A percentile compares a stretch with the other conserved stretches of the same genome.
phyloP scores from a whole-genome alignment of 2,888 invertebrate genomes.

The Seira sanloemensis region DNA sequence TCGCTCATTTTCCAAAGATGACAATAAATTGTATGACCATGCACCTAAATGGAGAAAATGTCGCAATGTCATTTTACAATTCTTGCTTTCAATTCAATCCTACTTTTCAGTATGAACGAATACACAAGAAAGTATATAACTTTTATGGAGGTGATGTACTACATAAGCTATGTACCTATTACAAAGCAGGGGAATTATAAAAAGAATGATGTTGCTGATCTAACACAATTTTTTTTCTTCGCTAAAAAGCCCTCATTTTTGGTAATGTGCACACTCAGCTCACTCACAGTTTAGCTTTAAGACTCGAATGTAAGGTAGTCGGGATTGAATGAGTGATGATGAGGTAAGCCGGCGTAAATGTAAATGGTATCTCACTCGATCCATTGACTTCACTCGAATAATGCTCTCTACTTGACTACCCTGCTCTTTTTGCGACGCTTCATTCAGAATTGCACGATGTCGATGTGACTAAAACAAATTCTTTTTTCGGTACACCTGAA shows the following conservation, averaged over 20 bases:
- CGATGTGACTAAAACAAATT: neutral
- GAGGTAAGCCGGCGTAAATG: constrained; percentile 29
- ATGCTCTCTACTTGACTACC: neutral
- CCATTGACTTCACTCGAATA: constrained; percentile 27
- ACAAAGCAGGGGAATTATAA: neutral
- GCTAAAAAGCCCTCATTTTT: constrained; percentile 2
- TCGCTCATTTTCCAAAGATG: neutral
- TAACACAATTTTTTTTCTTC: constrained; percentile 18
- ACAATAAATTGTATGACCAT: neutral
- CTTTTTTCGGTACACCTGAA: constrained; percentile 6
- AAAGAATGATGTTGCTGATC: constrained; percentile 32
- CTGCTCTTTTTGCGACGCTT: neutral
- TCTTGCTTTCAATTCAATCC: neutral
- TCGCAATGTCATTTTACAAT: constrained; percentile 15
- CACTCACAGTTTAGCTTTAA: neutral
- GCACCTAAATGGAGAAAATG: constrained; percentile 6
- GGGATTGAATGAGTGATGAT: constrained; percentile 3
- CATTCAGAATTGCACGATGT: neutral
- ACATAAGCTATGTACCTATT: neutral
- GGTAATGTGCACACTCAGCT: constrained; percentile 10
- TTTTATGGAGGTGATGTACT: neutral
- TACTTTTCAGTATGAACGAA: neutral
- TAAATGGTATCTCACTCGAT: constrained; percentile 23
- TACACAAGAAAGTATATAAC: neutral
- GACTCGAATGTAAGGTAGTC: neutral